Base-by-base conservation (phyloP, 2,888 invertebrate species). In the Glaucopsyche alexis region DNA sequence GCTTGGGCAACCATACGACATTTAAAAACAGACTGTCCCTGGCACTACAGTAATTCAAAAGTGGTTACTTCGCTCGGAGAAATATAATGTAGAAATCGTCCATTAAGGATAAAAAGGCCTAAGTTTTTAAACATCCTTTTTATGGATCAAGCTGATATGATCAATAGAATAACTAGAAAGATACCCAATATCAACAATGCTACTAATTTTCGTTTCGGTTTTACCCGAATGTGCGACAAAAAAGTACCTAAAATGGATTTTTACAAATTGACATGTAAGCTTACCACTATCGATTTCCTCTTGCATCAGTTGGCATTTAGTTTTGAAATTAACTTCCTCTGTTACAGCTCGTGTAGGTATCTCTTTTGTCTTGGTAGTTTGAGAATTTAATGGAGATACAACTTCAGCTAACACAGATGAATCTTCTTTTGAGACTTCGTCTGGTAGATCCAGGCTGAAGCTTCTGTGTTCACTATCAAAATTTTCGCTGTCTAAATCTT, bases 271-370 rank as follows among this genome's bases (percentile, higher is more conserved):
- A 29, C 29, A 2, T n/a, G 14, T 50, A 14, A 8, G 84, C 86
- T 77, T 83, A 87, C 87, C 93, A 82, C 87, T 89, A 60, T 87
- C 89, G 75, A 84, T 83, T 77, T 91, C 90, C 69, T 89, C 89
- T 76, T 88, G 93, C 90, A 94, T 92, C 75, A 94, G 82, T 76
- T 93, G 94, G 78, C 95, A 95, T 71, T 95, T 93, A 4, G 94
- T 94, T 72, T 89, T 93, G 69, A 94, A 87, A 11, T 84, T 81
- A 0, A 81, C 76, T 71, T 81, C 85, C 64, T 87, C 85, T 29
- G 87, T 84, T 5, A 80, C 80, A 4, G 91, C 82, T 77, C 88
- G 87, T 14, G 86, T 71, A 8, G 84, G 82, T 14, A 79, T 81
- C n/a, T 84, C 83, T 19, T 80, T 78, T 71, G 77, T 82, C 64